Evolutionary conservation across 2,113 vertebrate genomes (phyloP).

Genomic region (Oncorhynchus nerka): DNA sequence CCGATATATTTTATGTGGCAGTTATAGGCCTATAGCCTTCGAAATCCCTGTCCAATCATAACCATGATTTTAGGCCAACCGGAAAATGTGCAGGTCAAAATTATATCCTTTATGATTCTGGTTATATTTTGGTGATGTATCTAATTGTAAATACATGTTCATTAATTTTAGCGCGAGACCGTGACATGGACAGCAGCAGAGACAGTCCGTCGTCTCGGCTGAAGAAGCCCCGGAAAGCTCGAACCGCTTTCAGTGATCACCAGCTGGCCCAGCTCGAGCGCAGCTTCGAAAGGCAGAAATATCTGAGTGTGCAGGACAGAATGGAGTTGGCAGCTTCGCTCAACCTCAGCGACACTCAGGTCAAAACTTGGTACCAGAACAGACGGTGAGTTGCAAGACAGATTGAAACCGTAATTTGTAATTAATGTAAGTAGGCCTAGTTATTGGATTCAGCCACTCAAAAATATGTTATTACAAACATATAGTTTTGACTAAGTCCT

Average conservation of each 20-base stretch:
- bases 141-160: not conserved
- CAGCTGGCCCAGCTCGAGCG: conserved; percentile 88
- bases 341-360: conserved; percentile 92
- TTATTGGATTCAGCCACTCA: not conserved
- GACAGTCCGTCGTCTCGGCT: conserved; percentile 81
- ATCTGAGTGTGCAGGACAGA: conserved; percentile 92
- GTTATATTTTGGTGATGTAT: too few species aligned
- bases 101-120: too few species aligned
- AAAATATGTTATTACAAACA: not conserved
- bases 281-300: conserved; percentile 91
- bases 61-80: too few species aligned
- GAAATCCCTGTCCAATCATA: too few species aligned
- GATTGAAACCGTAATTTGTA: too few species aligned
- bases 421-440: not conserved
- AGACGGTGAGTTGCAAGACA: conserved; percentile 55
- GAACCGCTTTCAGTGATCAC: conserved; percentile 93
- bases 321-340: conserved; percentile 90
- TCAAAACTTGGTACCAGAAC: conserved; percentile 94
- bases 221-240: conserved; percentile 90
- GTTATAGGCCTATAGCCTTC: too few species aligned
- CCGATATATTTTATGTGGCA: not conserved
- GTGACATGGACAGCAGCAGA: conserved; percentile 85
- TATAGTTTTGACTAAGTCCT: not conserved
- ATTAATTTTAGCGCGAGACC: conserved; percentile 77
- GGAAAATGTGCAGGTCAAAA: too few species aligned